phyloP scores from a whole-genome alignment of 2,113 vertebrate genomes.

The Dasyprocta punctata region DNA sequence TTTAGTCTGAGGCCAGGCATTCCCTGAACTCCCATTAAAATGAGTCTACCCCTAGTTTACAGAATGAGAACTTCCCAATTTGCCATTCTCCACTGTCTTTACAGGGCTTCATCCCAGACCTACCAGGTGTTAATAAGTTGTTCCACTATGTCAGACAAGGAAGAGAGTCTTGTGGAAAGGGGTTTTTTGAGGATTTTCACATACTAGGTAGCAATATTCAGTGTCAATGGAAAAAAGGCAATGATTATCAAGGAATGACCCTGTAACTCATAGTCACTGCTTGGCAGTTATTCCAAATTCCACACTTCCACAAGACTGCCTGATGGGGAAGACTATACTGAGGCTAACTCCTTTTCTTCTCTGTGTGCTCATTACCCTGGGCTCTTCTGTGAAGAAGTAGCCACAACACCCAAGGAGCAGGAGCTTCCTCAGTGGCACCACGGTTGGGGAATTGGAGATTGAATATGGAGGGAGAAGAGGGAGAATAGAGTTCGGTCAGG shows the following conservation, averaged over 20 bases:
- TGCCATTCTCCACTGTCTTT: not conserved
- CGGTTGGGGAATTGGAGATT: not conserved
- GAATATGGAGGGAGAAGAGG: not conserved
- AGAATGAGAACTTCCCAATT: not conserved
- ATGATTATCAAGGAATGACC: slow-evolving; percentile 7
- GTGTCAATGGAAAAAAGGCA: not conserved
- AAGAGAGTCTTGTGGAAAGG: not conserved
- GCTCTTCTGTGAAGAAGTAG: not conserved
- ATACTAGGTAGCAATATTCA: not conserved
- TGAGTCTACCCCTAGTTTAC: not conserved
- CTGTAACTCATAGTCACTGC: not conserved
- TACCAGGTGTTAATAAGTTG: not conserved
- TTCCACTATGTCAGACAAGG: not conserved
- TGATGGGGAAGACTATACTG: not conserved
- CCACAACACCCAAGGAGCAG: not conserved
- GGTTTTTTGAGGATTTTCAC: not conserved
- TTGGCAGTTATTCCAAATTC: not conserved
- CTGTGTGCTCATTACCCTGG: not conserved
- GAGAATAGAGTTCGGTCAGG: not conserved
- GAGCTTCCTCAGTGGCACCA: not conserved
- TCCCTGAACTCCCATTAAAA: not conserved
- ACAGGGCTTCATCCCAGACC: not conserved
- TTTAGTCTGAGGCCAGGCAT: not conserved
- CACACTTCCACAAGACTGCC: not conserved
- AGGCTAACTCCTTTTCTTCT: not conserved